Evolutionary conservation across 2,797 vertebrate species (phyloP).

Genomic region (Molossus alvarezi): DNA sequence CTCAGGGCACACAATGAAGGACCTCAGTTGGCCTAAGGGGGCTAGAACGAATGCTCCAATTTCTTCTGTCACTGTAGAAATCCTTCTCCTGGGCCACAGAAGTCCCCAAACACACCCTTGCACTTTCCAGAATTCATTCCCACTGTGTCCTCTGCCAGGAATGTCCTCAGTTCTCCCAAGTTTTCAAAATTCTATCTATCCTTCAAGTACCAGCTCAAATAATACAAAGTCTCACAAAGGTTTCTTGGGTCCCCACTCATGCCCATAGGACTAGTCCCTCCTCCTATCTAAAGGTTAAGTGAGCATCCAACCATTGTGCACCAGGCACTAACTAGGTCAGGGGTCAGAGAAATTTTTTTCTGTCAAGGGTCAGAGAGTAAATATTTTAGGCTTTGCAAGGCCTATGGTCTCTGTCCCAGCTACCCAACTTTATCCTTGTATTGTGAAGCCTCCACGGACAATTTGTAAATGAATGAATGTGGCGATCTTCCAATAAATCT

Average conservation of each 20-base stretch:
- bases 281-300: background rate
- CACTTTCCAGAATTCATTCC: background rate
- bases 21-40: background rate
- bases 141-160: background rate
- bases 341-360: background rate
- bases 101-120: background rate
- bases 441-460: background rate
- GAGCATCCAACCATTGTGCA: background rate
- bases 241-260: background rate
- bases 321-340: background rate
- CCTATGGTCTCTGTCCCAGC: background rate
- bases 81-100: background rate
- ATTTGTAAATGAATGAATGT: conserved; percentile 56
- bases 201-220: background rate
- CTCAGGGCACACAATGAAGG: background rate
- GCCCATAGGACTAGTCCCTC: background rate
- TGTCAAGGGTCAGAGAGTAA: background rate
- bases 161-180: background rate
- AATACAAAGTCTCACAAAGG: background rate
- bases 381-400: background rate
- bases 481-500: conserved; percentile 69
- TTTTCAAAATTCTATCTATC: background rate
- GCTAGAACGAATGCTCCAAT: background rate
- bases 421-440: background rate
- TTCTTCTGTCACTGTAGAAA: background rate